Evolutionary conservation across 2,113 vertebrate genomes (phyloP), one percentile per base, ranked within the genome.

Genomic region (Siphamia tubifer): DNA sequence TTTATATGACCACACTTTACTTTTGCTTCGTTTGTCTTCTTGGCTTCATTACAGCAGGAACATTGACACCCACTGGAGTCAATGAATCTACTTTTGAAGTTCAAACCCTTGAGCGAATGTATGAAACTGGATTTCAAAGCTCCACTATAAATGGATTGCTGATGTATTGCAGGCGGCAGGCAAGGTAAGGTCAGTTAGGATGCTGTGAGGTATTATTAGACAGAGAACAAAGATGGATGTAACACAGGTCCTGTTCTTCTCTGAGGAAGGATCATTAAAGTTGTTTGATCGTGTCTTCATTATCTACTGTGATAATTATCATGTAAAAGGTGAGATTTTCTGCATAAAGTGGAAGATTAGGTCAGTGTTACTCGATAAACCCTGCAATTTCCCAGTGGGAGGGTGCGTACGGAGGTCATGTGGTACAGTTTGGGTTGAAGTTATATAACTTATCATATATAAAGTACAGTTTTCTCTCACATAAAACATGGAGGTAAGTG

Each of bases 131-230:
- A 23, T 60, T 72, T 67, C 31, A 49, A 45, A 65, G 55, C 47
- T 53, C 15, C 44, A 34, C 52, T 62, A 30, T 21, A 40, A 60
- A 67, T 35, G 43, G 28, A 51, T 28, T 7, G 25, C 53, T 30
- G 6, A 36, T 56, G 58, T 20, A 40, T 70, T 11, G 19, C 1
- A 40, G 67, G 66, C 66, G 30, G 24, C 53, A 20, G 44, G 58
- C 20, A 23, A 76, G 60, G 43, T 63, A 3, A 77, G 78, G 78
- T 78, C 80, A 65, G 48, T 0, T 19, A 62, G 53, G 58, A 64
- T 51, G 24, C 47, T 4, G n/a, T n/a, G 53, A 71, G 44, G 42
- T 74, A 67, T 66, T 79, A 73, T 77, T 78, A 83, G 69, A 53
- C 32, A 3, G 32, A 57, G 30, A 68, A 44, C 34, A 54, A 39